These are phyloP conservation scores for Paguma larvata DNA, from an alignment of 2,797 vertebrate species.

Conservation along the genomic window DNA sequence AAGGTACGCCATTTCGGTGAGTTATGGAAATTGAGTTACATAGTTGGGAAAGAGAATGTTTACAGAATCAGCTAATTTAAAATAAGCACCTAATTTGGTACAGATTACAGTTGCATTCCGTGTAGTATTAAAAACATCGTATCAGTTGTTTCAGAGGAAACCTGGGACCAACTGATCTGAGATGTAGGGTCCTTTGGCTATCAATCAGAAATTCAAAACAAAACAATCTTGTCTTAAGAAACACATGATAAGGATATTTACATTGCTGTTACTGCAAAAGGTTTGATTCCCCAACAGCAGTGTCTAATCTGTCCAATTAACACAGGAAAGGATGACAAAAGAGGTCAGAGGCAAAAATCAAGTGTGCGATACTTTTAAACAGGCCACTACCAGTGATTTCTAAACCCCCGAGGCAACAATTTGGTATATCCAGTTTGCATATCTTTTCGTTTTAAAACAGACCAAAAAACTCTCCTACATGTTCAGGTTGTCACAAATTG, in stretches of 20 bases:
- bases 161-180: slow-evolving; percentile 47
- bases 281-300: background rate
- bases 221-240: slow-evolving; percentile 67
- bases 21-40: slow-evolving; percentile 29
- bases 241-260: slow-evolving; percentile 28
- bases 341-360: slow-evolving; percentile 35
- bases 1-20: slow-evolving; percentile 16
- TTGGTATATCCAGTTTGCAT: background rate
- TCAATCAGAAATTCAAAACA: slow-evolving; percentile 69
- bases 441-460: slow-evolving; percentile 50
- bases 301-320: background rate
- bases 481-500: slow-evolving; percentile 14
- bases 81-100: slow-evolving; percentile 54
- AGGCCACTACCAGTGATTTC: slow-evolving; percentile 4
- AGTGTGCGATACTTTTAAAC: background rate
- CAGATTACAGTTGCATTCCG: slow-evolving; percentile 33
- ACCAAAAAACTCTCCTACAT: background rate
- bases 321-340: slow-evolving; percentile 3
- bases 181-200: background rate
- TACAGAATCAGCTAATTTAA: slow-evolving; percentile 55
- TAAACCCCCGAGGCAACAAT: background rate
- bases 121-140: slow-evolving; percentile 69
- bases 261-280: slow-evolving; percentile 36
- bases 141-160: slow-evolving; percentile 64
- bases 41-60: slow-evolving; percentile 47